A percentile compares a stretch with the other conserved stretches of the same genome.
Conservation (phyloP, 2,888 invertebrate species). For the Tinea semifulvella region DNA sequence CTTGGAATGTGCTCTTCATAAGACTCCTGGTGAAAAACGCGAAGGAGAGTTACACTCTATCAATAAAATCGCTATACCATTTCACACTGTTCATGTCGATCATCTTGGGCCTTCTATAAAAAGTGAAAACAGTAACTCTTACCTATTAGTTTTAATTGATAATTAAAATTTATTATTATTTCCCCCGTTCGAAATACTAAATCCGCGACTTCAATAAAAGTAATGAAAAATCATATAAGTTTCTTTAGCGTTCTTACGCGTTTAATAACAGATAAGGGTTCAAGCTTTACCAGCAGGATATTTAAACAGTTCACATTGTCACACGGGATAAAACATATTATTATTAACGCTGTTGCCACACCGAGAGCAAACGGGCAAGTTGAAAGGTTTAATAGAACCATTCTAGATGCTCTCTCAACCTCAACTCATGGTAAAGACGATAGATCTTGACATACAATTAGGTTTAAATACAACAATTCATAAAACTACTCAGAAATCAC, state of each 20-base stretch:
- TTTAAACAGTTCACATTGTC: slow-evolving; percentile 15
- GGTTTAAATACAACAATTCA: too few species aligned
- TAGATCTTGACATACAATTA: too few species aligned
- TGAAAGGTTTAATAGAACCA: slow-evolving; percentile 3
- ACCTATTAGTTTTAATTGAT: slow-evolving; percentile 15
- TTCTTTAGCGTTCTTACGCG: slow-evolving; percentile 20
- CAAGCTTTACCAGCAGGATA: slow-evolving; percentile 19
- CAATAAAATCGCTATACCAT: slow-evolving; percentile 19
- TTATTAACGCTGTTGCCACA: slow-evolving; percentile 12
- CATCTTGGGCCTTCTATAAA: slow-evolving; percentile 21
- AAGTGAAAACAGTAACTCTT: slow-evolving; percentile 20
- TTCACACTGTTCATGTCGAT: slow-evolving; percentile 24
- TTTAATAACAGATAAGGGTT: slow-evolving; percentile 21
- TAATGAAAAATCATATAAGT: slow-evolving; percentile 19
- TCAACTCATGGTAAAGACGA: slow-evolving; percentile 17
- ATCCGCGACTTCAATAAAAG: slow-evolving; percentile 17
- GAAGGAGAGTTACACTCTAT: slow-evolving; percentile 23
- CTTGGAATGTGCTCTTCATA: slow-evolving; percentile 20
- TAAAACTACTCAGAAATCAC: too few species aligned
- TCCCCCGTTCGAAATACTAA: slow-evolving; percentile 21
- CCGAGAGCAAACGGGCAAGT: slow-evolving; percentile 10
- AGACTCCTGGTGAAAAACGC: slow-evolving; percentile 19
- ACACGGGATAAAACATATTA: slow-evolving; percentile 18
- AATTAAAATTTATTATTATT: slow-evolving; percentile 19
- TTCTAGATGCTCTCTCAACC: slow-evolving; percentile 4